Percentiles rank a stretch among this genome's conserved stretches.
phyloP scores from a whole-genome alignment of 2,888 invertebrate species.

The Eupithecia exiguata region DNA sequence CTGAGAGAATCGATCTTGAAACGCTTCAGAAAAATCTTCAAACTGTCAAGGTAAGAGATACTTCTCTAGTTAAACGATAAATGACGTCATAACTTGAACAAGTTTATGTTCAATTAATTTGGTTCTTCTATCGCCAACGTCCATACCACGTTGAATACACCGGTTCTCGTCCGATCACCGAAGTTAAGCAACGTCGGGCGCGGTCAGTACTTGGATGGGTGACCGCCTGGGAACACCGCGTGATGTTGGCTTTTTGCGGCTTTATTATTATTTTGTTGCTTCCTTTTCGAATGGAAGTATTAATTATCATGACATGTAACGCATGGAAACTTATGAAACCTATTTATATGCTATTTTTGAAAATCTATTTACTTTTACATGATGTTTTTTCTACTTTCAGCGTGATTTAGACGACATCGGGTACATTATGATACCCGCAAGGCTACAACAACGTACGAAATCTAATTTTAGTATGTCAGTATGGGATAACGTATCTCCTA shows the following conservation, averaged over 20 bases:
- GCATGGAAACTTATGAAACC: not conserved
- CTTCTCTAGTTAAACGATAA: not conserved
- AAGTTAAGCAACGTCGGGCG: slow-evolving; percentile 80
- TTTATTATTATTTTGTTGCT: slow-evolving; percentile 17
- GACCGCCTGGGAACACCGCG: slow-evolving; percentile 78
- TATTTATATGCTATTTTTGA: not conserved
- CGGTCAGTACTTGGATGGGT: slow-evolving; percentile 81
- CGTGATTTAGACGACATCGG: slow-evolving; percentile 67
- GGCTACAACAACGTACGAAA: slow-evolving; percentile 60
- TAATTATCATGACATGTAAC: not conserved
- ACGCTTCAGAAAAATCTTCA: slow-evolving; percentile 61
- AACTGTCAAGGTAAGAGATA: slow-evolving; percentile 62
- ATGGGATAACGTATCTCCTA: slow-evolving; percentile 68
- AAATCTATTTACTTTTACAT: not conserved
- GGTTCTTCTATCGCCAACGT: slow-evolving; percentile 52
- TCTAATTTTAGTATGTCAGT: slow-evolving; percentile 63
- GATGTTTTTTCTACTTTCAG: slow-evolving; percentile 52
- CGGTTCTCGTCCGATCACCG: slow-evolving; percentile 82
- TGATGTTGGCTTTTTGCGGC: slow-evolving; percentile 66
- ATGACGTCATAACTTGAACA: not conserved
- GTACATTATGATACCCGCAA: slow-evolving; percentile 72
- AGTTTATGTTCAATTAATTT: not conserved
- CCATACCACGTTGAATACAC: slow-evolving; percentile 78
- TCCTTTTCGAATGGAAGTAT: not conserved
- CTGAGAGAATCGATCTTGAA: slow-evolving; percentile 60